Percentiles rank a stretch among this genome's conserved stretches.
Evolutionary conservation across 2,888 invertebrate species (phyloP).

Genomic region (Parapristionchus giblindavisi): DNA sequence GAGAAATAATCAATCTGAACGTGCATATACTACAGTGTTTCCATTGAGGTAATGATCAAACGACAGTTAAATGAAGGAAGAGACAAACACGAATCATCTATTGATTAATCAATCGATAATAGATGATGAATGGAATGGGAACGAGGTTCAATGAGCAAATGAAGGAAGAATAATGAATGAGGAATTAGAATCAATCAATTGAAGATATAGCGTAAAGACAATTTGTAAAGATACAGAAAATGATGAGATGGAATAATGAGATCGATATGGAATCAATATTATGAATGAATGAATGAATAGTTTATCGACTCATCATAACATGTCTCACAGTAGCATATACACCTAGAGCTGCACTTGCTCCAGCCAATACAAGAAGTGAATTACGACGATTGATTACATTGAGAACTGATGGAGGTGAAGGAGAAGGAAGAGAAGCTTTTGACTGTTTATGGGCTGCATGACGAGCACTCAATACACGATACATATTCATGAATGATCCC

Average conservation of each 20-base stretch:
- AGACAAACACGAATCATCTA: neutral
- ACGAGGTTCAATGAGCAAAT: neutral
- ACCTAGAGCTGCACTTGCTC: neutral
- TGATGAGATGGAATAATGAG: neutral
- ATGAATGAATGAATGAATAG: neutral
- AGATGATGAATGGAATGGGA: neutral
- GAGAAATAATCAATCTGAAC: too few species aligned
- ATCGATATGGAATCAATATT: too few species aligned
- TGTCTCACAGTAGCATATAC: neutral
- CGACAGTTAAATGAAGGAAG: conserved; percentile 9
- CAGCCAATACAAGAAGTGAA: conserved; percentile 24
- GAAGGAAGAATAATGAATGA: neutral
- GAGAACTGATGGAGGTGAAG: conserved; percentile 8
- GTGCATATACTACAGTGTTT: too few species aligned
- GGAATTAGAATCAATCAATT: too few species aligned
- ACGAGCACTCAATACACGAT: neutral
- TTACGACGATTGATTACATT: neutral
- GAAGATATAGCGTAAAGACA: too few species aligned
- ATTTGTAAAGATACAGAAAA: neutral
- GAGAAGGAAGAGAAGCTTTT: neutral
- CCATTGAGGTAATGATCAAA: conserved; percentile 9
- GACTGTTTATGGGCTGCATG: conserved; percentile 3
- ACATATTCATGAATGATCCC: conserved; percentile 15
- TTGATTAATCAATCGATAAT: neutral
- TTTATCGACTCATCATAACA: conserved; percentile 15